A percentile compares a stretch with the other conserved stretches of the same genome.
These are phyloP conservation scores for Melinaea menophilus DNA, from an alignment of 2,888 invertebrate genomes.

Conservation along the genomic window DNA sequence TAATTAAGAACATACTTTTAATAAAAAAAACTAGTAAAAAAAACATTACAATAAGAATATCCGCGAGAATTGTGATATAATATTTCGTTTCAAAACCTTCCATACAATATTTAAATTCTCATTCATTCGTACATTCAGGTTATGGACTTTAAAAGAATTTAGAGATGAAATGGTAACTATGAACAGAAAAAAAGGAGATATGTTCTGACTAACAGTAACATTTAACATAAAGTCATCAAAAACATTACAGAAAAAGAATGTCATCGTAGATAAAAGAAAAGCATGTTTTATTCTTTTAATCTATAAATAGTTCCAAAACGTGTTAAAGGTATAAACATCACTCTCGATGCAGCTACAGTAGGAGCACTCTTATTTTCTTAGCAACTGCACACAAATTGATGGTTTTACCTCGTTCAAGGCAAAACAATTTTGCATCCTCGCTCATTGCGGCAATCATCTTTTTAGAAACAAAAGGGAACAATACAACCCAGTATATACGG, in stretches of 20 bases:
- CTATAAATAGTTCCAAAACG: slow-evolving; percentile 8
- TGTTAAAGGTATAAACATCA: slow-evolving; percentile 24
- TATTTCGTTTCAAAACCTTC: no score
- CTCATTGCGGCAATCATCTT: slow-evolving; percentile 70
- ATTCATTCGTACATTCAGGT: no score
- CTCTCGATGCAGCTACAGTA: slow-evolving; percentile 15
- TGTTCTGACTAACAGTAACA: no score
- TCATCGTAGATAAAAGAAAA: background rate
- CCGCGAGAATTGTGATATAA: no score
- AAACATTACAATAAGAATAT: background rate
- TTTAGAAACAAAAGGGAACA: slow-evolving; percentile 68
- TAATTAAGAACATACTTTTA: background rate
- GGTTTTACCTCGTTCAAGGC: slow-evolving; percentile 71
- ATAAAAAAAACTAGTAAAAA: background rate
- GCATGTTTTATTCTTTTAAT: background rate
- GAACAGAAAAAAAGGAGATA: no score
- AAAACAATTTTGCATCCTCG: slow-evolving; percentile 70
- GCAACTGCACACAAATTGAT: slow-evolving; percentile 58
- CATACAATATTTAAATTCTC: no score
- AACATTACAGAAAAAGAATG: background rate
- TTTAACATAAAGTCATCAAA: background rate
- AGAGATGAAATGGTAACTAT: no score
- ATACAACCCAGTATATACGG: slow-evolving; percentile 62
- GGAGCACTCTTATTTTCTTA: slow-evolving; percentile 22
- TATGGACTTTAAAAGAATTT: no score